Evolutionary conservation across 2,888 invertebrate genomes (phyloP).

Genomic region (Drosophila kambysellisi): DNA sequence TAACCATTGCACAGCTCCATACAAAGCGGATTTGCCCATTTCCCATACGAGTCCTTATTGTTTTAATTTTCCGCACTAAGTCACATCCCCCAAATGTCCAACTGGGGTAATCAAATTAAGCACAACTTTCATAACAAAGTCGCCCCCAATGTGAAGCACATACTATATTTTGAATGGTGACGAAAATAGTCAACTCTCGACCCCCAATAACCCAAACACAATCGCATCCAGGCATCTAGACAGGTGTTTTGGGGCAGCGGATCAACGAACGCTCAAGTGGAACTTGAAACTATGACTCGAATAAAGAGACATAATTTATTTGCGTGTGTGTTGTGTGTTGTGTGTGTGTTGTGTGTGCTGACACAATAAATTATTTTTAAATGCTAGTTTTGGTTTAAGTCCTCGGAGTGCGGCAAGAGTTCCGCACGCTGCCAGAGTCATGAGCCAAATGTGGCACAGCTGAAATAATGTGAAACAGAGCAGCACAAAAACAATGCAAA

Average conservation of each 20-base stretch:
- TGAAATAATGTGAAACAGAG: conserved; percentile 39
- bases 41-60: conserved; percentile 28
- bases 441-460: conserved; percentile 64
- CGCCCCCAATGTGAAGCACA: conserved; percentile 13
- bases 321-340: conserved; percentile 13
- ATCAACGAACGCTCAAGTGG: conserved; percentile 41
- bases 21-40: conserved; percentile 24
- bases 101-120: conserved; percentile 44
- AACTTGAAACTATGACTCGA: conserved; percentile 26
- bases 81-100: conserved; percentile 28
- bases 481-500: conserved; percentile 47
- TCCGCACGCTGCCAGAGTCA: conserved; percentile 54
- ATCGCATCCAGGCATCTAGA: conserved; percentile 18
- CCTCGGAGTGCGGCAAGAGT: conserved; percentile 13
- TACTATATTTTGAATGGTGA: conserved; percentile 27
- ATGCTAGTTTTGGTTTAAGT: conserved; percentile 22
- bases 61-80: conserved; percentile 53
- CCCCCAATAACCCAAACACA: conserved; percentile 9
- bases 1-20: not conserved
- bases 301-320: conserved; percentile 26
- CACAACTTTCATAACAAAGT: conserved; percentile 16
- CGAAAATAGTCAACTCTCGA: conserved; percentile 31
- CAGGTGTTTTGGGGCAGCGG: conserved; percentile 64
- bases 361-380: conserved; percentile 54
- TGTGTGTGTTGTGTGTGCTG: conserved; percentile 17